Evolutionary conservation across 2,888 invertebrate genomes (phyloP).

Genomic region (Hartigia nigra): DNA sequence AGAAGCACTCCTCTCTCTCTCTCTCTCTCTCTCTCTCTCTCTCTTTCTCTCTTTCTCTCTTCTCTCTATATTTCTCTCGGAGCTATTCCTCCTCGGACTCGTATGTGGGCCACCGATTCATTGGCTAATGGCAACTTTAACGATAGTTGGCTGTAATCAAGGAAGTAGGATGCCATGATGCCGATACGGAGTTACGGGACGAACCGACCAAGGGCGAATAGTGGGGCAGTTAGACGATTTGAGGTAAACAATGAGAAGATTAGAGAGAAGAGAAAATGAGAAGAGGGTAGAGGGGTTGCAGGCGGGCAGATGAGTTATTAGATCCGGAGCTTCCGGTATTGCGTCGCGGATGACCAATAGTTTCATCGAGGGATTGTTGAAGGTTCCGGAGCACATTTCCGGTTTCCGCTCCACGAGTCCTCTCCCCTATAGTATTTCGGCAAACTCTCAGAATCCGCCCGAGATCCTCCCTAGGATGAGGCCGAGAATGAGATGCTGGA

Average conservation of each 20-base stretch:
- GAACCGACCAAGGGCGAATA: constrained; percentile 1
- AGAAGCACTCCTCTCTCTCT: constrained; percentile 4
- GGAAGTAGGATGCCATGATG: constrained; percentile 13
- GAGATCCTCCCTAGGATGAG: constrained; percentile 21
- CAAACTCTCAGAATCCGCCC: constrained; percentile 40
- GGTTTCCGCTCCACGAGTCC: constrained; percentile 62
- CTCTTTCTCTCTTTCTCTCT: background rate
- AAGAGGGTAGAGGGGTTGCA: constrained; percentile 40
- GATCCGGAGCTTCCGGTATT: constrained; percentile 65
- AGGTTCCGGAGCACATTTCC: constrained; percentile 68
- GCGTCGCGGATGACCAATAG: constrained; percentile 66
- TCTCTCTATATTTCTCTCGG: background rate
- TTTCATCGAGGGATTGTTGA: constrained; percentile 67
- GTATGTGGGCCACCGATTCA: constrained; percentile 23
- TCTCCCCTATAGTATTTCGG: constrained; percentile 5
- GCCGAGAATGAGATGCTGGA: constrained; percentile 20
- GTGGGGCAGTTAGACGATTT: background rate
- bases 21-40: background rate
- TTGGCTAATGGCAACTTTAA: constrained; percentile 22
- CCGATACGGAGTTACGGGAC: background rate
- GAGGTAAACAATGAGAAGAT: constrained; percentile 18
- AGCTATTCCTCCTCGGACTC: background rate
- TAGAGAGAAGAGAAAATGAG: constrained; percentile 1
- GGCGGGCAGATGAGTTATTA: constrained; percentile 63
- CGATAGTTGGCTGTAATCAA: constrained; percentile 20